phyloP scores from a whole-genome alignment of 2,797 vertebrate species.

The Sebastolobus altivelis region DNA sequence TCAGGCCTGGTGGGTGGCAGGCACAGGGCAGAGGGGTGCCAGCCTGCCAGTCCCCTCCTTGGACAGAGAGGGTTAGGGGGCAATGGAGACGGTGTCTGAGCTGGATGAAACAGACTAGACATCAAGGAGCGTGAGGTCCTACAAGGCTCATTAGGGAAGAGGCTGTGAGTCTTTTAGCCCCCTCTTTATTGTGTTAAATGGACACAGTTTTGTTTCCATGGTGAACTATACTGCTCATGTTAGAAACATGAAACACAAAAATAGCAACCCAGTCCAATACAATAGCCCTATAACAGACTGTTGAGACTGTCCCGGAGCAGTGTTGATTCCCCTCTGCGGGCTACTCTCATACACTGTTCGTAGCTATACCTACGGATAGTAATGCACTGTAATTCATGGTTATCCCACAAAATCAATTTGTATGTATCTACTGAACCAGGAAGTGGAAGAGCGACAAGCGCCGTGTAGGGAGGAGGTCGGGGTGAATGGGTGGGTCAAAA shows the following conservation, averaged over 20 bases:
- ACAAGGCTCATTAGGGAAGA: conserved; percentile 74
- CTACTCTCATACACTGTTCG: no score
- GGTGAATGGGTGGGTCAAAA: no score
- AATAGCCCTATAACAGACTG: neutral
- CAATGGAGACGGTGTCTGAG: conserved; percentile 64
- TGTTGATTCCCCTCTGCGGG: neutral
- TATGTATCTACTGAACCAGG: no score
- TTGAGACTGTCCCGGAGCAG: neutral
- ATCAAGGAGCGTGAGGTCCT: conserved; percentile 65
- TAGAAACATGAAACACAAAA: conserved; percentile 13
- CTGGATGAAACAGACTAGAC: conserved; percentile 64
- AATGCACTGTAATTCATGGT: no score
- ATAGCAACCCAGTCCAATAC: neutral
- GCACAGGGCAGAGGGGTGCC: conserved; percentile 64
- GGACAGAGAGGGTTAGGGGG: conserved; percentile 65
- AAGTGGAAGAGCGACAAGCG: no score
- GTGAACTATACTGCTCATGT: conserved; percentile 25
- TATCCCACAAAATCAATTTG: no score
- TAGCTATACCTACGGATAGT: no score
- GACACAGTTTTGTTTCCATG: conserved; percentile 39
- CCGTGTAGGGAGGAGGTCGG: no score
- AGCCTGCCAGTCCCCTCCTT: conserved; percentile 61
- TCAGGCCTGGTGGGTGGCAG: conserved; percentile 70
- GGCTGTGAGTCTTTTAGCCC: conserved; percentile 39
- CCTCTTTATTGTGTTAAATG: conserved; percentile 51